Evolutionary conservation across 2,888 invertebrate genomes (phyloP).

Genomic region (Himalopsyche japonica): DNA sequence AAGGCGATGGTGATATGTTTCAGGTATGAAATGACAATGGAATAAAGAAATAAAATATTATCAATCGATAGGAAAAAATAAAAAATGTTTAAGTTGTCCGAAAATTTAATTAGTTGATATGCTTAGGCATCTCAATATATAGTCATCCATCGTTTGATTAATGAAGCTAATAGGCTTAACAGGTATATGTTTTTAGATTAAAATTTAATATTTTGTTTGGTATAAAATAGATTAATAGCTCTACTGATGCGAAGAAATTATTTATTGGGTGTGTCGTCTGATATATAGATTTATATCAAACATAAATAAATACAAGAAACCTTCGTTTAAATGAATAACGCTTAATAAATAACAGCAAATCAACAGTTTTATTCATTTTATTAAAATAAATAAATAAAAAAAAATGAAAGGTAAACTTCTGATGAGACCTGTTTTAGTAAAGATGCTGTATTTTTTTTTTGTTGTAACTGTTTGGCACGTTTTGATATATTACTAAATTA

Average conservation of each 20-base stretch:
- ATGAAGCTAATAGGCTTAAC: too few relatives aligned
- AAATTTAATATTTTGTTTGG: not conserved
- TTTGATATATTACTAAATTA: not conserved
- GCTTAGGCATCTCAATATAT: too few relatives aligned
- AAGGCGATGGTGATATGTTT: too few relatives aligned
- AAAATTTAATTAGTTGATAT: too few relatives aligned
- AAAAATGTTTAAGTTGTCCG: too few relatives aligned
- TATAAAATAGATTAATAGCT: not conserved
- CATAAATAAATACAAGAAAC: not conserved
- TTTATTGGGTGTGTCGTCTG: not conserved
- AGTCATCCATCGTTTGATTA: too few relatives aligned
- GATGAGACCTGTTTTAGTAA: not conserved
- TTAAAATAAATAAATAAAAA: not conserved
- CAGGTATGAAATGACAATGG: too few relatives aligned
- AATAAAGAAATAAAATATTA: too few relatives aligned
- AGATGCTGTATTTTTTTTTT: not conserved
- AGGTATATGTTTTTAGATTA: too few relatives aligned
- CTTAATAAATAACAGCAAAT: not conserved
- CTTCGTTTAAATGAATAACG: not conserved
- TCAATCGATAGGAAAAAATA: too few relatives aligned
- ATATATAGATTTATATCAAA: not conserved
- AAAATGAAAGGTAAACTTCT: not conserved
- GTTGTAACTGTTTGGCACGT: not conserved
- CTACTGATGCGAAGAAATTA: not conserved
- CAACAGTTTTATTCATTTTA: not conserved